Base-by-base conservation (phyloP, 1,140 invertebrate species). In the Delia radicum region DNA sequence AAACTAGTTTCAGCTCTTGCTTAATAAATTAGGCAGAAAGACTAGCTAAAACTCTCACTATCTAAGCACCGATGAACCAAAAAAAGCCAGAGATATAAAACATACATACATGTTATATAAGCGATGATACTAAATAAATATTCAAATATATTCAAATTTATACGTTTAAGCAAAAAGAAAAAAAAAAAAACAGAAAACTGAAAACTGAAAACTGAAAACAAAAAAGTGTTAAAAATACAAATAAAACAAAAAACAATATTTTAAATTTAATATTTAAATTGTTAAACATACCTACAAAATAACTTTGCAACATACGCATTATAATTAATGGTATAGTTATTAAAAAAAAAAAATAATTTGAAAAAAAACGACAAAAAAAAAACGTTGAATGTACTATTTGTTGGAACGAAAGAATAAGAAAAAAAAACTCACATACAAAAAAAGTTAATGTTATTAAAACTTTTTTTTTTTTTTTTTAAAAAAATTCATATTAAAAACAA, bases 31-130 rank as follows among this genome's bases (percentile, higher is more conserved):
- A 55, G 37, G 24, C n/a, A 55, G 48, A 55, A 55, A 55, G 48
- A 55, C 8, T 55, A 21, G 3, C n/a, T n/a, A 21, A 21, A 21
- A n/a, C 21, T 21, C 18, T 33, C 29, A 69, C 8, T 69, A 69
- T 18, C 18, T 55, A 33, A 37, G 65, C 65, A 37, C 65, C 65
- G 65, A 69, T 33, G 65, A 69, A 69, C 65, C 65, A 69, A 69
- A 55, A 33, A 69, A 69, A 33, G n/a, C 65, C 65, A 69, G 65
- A 69, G 65, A 69, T 69, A n/a, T n/a, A 21, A 33, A 69, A 69
- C 65, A 69, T 69, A 18, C 48, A 18, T 55, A 55, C 18, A 55
- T 55, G 48, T 55, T 55, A 55, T 55, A 55, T n/a, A 24, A 69
- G 29, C 31, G 29, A 33, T 13, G 29, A 31, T 37, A 33, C 29